Conservation (phyloP, 2,888 invertebrate species). For the Neocrepidodera transversa region DNA sequence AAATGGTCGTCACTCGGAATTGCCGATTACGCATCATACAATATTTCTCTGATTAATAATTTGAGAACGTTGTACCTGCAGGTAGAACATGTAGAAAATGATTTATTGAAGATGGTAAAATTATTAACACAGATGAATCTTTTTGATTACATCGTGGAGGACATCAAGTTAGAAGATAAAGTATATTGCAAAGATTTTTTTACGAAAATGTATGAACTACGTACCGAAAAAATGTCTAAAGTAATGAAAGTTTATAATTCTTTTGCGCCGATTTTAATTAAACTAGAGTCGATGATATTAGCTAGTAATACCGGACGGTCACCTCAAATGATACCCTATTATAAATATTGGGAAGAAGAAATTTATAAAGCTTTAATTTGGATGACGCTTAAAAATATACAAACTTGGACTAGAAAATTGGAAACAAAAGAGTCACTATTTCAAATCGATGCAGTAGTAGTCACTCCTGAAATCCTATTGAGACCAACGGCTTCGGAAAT, state of each 20-base stretch:
- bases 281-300: slow-evolving; percentile 84
- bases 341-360: slow-evolving; percentile 82
- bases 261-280: slow-evolving; percentile 81
- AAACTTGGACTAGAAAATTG: slow-evolving; percentile 68
- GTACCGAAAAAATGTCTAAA: slow-evolving; percentile 71
- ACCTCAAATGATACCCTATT: slow-evolving; percentile 77
- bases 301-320: slow-evolving; percentile 80
- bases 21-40: slow-evolving; percentile 71
- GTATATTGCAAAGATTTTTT: slow-evolving; percentile 70
- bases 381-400: slow-evolving; percentile 74
- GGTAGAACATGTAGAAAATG: slow-evolving; percentile 72
- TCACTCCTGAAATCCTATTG: slow-evolving; percentile 77
- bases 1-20: slow-evolving; percentile 89
- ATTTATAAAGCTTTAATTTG: slow-evolving; percentile 74
- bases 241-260: slow-evolving; percentile 79
- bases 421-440: slow-evolving; percentile 68
- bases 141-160: slow-evolving; percentile 59
- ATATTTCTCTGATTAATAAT: slow-evolving; percentile 66
- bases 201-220: slow-evolving; percentile 70
- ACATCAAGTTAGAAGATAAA: slow-evolving; percentile 42
- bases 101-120: slow-evolving; percentile 67
- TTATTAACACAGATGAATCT: slow-evolving; percentile 67
- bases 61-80: slow-evolving; percentile 73
- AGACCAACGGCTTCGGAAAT: slow-evolving; percentile 79
- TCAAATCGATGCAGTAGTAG: slow-evolving; percentile 78